Base-by-base conservation (phyloP, 2,888 invertebrate genomes). In the Drosophila bunnanda region DNA sequence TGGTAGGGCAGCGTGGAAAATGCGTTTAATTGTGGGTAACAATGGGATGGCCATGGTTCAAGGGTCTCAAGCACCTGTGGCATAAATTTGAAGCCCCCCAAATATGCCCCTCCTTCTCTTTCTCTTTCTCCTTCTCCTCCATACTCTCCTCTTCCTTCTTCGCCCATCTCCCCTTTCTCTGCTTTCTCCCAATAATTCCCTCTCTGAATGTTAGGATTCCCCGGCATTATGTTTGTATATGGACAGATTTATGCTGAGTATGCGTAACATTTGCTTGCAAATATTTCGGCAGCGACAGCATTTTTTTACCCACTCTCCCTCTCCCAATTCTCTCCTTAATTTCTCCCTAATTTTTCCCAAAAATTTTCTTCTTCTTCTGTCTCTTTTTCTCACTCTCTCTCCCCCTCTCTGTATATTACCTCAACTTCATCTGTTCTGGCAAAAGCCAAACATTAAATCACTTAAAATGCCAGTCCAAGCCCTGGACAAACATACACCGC, bases 371-470 rank as follows among this genome's bases (percentile, higher is more conserved):
- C 5, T 4, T 22, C 13, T 10, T 12, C 15, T 15, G 5, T 7
- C 15, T 4, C 30, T 9, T 12, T 30, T 7, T n/a, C 15, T 4
- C 5, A 10, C 5, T n/a, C n/a, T 8, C 4, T 1, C 20, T n/a
- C 36, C n/a, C 8, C 2, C 4, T 3, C n/a, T n/a, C 46, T 28
- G 28, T 36, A 36, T 44, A 57, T 66, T 66, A 66, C 66, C 67
- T 67, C 44, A 66, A 46, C 54, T 41, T 62, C 58, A 54, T 52
- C 82, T 68, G 75, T 77, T 75, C 61, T 68, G 74, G 85, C 71
- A 80, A 86, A 88, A 88, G 87, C 77, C 84, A 88, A 84, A 88
- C 86, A 88, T 88, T 83, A 88, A 84, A 88, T 88, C 84, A 88
- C 84, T 84, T 84, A 78, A 84, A 84, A 84, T 86, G 84, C 88